phyloP scores from a whole-genome alignment of 1,140 invertebrate species.

The Geopemphigus sp. region DNA sequence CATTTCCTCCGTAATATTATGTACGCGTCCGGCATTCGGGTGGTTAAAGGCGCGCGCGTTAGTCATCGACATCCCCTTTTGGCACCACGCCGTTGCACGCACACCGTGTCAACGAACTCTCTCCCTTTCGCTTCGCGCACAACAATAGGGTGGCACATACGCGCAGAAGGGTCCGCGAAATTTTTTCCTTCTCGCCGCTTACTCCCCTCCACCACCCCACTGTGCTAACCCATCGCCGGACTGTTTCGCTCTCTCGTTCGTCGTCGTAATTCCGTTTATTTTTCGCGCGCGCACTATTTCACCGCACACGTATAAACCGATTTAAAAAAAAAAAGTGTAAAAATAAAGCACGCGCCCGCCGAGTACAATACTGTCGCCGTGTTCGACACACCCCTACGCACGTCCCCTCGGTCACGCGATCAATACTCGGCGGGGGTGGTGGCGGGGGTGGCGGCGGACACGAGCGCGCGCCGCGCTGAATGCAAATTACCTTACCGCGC shows the following conservation, averaged over 20 bases:
- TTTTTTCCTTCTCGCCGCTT: constrained; percentile 4
- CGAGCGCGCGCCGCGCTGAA: constrained; percentile 12
- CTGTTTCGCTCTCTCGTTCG: too few relatives aligned
- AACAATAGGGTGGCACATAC: constrained; percentile 29
- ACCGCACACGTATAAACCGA: neutral
- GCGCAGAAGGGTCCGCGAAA: constrained; percentile 15
- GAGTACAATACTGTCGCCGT: too few relatives aligned
- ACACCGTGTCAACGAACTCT: constrained; percentile 40
- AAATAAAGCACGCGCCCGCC: neutral
- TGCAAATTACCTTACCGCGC: constrained; percentile 25
- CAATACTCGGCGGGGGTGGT: neutral
- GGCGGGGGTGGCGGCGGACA: neutral
- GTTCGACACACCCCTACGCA: neutral
- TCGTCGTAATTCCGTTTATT: neutral
- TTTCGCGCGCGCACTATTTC: neutral
- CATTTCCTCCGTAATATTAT: too few relatives aligned
- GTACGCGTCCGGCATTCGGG: neutral
- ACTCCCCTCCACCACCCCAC: neutral
- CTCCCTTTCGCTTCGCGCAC: constrained; percentile 2
- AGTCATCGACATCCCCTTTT: constrained; percentile 34
- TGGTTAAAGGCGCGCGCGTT: neutral
- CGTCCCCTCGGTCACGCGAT: neutral
- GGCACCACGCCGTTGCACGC: neutral
- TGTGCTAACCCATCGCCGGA: too few relatives aligned
- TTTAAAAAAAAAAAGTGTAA: constrained; percentile 13